Evolutionary conservation across 2,113 vertebrate species (phyloP).

Genomic region (Elgaria multicarinata): DNA sequence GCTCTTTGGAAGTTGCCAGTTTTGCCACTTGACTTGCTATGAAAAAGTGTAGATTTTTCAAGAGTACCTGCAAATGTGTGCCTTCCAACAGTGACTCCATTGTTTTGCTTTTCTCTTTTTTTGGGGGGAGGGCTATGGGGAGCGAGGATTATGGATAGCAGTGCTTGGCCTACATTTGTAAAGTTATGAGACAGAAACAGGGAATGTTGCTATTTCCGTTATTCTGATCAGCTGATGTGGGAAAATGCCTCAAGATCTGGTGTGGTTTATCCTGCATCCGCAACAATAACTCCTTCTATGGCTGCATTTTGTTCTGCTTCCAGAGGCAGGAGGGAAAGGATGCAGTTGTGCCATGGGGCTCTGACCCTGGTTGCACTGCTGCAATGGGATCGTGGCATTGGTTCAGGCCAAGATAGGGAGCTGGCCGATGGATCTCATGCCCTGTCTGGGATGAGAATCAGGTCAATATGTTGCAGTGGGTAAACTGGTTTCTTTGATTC

Average conservation of each 20-base stretch:
- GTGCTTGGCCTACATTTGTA: conserved; percentile 2
- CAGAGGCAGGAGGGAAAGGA: conserved; percentile 17
- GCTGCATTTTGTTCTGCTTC: neutral
- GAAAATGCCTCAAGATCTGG: neutral
- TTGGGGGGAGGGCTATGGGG: neutral
- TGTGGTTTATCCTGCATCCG: neutral
- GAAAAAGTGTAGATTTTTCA: neutral
- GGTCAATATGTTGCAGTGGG: neutral
- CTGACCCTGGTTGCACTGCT: neutral
- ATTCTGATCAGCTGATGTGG: neutral
- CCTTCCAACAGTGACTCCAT: no score
- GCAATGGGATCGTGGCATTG: neutral
- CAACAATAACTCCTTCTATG: neutral
- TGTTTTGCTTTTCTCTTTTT: neutral
- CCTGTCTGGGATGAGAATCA: neutral
- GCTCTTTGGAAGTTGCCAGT: neutral
- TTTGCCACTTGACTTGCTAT: neutral
- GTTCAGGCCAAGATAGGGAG: neutral
- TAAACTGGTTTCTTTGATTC: neutral
- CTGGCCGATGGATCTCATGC: neutral
- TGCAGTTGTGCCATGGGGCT: conserved; percentile 6
- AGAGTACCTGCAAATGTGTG: neutral
- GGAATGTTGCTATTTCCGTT: neutral
- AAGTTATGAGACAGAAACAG: neutral
- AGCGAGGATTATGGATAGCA: neutral